Evolutionary conservation across 1,140 invertebrate genomes (phyloP), one percentile per base, ranked within the genome.

Genomic region (Lasioglossum baleicum): DNA sequence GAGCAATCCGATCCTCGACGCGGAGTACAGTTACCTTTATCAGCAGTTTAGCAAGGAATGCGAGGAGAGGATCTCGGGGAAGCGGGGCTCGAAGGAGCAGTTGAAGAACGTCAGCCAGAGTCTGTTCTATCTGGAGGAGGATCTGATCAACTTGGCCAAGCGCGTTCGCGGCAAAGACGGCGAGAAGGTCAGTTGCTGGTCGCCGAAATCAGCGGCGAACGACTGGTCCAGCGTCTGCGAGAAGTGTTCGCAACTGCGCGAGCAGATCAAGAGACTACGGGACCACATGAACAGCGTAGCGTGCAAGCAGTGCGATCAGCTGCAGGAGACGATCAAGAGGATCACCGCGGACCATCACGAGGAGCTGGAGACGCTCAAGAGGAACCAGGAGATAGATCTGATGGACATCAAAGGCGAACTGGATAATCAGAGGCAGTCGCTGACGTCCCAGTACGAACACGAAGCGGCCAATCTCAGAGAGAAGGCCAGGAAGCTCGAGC

Each of bases 401-500:
- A 87, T 89, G 70, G 89, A 94, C 20, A 87, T 94, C 4, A 93
- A 91, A 66, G 89, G 90, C 3, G 92, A 94, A 67, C 87, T 94
- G 84, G 92, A 93, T 35, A 92, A 90, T 74, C 93, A 95, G 79
- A 93, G 94, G 58, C 84, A 89, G 35, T 86, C 90, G 3, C 70
- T 93, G 42, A 92, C 92, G 4, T 82, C 82, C 0, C 90, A 93
- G 61, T 93, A 94, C 61, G 92, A 94, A 51, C 90, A 93, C n/a
- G 94, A 94, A 80, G 90, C 92, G 6, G 89, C 91, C 0, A 91
- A 82, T 74, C 82, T 94, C 10, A 88, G 90, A 15, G 95, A 96
- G 83, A 94, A 95, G 31, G 94, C 95, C n/a, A 94, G 94, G 75
- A 95, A 95, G 61, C 89, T 97, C 64, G 95, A 96, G 88, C 93